Conservation (phyloP, 2,888 invertebrate species). For the Hemicrepidius hirtus region DNA sequence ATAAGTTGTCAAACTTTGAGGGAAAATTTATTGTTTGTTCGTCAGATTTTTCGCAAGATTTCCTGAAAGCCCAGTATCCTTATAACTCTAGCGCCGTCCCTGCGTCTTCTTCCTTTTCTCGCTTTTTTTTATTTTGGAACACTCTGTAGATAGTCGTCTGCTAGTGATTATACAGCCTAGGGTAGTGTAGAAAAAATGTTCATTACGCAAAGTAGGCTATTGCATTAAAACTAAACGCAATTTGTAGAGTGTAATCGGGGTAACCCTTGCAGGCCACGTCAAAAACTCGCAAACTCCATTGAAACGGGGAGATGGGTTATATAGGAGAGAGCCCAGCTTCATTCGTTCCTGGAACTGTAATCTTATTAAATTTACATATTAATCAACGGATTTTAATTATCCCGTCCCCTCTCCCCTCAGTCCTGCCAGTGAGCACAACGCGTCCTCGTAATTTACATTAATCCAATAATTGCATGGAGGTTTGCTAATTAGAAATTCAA, state of each 20-base stretch:
- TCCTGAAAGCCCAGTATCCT: no score
- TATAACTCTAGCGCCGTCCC: no score
- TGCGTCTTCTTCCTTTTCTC: no score
- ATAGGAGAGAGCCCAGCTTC: constrained; percentile 62
- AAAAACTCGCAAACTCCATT: constrained; percentile 59
- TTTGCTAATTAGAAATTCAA: constrained; percentile 95
- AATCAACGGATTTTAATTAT: constrained; percentile 99
- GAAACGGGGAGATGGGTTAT: constrained; percentile 61
- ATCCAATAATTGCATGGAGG: constrained; percentile 95
- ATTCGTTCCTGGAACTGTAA: constrained; percentile 95
- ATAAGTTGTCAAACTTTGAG: no score
- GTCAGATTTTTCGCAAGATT: no score
- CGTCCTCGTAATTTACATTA: constrained; percentile 93
- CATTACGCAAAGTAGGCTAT: constrained; percentile 42
- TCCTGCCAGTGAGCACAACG: constrained; percentile 73
- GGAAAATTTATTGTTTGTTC: no score
- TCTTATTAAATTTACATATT: constrained; percentile 99
- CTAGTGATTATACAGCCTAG: background rate
- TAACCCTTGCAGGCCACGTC: constrained; percentile 51
- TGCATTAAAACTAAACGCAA: constrained; percentile 47
- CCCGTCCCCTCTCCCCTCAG: constrained; percentile 76
- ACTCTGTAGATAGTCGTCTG: constrained; percentile 4
- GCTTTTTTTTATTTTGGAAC: background rate
- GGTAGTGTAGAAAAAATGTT: constrained; percentile 36
- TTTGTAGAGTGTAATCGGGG: constrained; percentile 49